Evolutionary conservation across 2,797 vertebrate genomes (phyloP).

Genomic region (Nothura maculosa): DNA sequence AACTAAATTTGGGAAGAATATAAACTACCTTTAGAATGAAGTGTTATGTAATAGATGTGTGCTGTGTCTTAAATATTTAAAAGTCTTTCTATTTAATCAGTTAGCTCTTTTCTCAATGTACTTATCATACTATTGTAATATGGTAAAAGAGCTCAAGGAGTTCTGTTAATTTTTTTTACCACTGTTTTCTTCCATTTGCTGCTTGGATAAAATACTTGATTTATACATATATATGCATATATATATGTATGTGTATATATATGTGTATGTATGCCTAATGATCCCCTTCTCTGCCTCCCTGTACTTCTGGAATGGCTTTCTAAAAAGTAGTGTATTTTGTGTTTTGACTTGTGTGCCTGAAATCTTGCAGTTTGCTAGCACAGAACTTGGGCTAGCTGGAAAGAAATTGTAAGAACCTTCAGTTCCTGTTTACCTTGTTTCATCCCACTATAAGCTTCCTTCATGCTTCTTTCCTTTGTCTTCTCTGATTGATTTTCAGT

Average conservation of each 20-base stretch:
- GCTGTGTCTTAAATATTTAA: background rate
- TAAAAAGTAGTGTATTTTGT: background rate
- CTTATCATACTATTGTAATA: background rate
- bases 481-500: background rate
- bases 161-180: background rate
- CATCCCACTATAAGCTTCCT: background rate
- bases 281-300: fast-evolving
- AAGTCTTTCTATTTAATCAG: background rate
- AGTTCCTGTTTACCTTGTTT: background rate
- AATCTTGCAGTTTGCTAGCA: background rate
- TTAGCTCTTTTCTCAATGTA: background rate
- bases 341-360: background rate
- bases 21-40: background rate
- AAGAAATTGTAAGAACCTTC: background rate
- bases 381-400: background rate
- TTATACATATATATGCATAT: background rate
- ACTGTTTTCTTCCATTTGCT: background rate
- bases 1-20: background rate
- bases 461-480: background rate
- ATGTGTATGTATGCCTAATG: background rate
- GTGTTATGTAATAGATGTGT: background rate
- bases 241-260: fast-evolving
- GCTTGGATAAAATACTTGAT: background rate
- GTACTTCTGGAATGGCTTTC: background rate
- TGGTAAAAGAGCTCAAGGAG: background rate